Percentiles rank a stretch among this genome's conserved stretches.
These are phyloP conservation scores for Chlorocebus sabaeus DNA, from an alignment of 2,113 vertebrate genomes.

Conservation along the genomic window DNA sequence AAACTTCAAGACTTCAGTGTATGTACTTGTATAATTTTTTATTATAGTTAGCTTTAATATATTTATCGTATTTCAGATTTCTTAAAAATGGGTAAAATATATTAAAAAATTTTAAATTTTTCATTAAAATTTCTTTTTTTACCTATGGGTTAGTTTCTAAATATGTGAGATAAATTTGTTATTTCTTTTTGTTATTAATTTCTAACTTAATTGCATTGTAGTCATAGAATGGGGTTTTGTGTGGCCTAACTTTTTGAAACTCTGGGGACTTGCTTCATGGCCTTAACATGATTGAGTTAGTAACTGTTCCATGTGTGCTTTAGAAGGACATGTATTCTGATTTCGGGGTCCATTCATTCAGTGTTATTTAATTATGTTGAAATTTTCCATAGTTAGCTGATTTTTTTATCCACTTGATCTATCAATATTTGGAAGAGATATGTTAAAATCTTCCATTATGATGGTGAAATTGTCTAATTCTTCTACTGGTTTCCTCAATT, in stretches of 20 bases:
- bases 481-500: background rate
- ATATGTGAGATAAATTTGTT: background rate
- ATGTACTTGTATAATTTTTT: background rate
- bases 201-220: conserved; percentile 2
- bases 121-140: background rate
- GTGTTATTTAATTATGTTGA: background rate
- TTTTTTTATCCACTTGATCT: background rate
- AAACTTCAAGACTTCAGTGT: background rate
- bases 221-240: background rate
- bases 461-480: background rate
- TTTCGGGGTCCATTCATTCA: background rate
- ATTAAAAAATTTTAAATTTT: background rate
- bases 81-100: background rate
- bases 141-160: conserved; percentile 1
- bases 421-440: background rate
- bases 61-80: background rate
- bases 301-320: background rate
- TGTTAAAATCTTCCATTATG: background rate
- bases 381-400: background rate
- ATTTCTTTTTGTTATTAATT: background rate
- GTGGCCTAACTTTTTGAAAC: background rate
- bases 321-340: background rate
- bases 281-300: background rate
- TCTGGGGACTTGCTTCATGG: background rate
- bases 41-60: background rate